Evolutionary conservation across 2,113 vertebrate genomes (phyloP).

Genomic region (Hemichromis elongatus): DNA sequence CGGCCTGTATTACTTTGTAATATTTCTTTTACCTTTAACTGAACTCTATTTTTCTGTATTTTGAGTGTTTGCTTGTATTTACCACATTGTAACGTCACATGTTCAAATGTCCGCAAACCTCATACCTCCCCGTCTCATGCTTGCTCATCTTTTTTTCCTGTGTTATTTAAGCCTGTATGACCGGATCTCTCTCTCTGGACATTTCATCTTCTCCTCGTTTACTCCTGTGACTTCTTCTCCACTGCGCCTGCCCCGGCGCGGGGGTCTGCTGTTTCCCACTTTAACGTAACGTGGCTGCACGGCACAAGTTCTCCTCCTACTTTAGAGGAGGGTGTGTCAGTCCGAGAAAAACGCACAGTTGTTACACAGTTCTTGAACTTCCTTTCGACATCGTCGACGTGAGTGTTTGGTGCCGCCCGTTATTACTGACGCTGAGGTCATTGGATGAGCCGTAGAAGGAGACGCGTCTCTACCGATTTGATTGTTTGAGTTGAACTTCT

Average conservation of each 20-base stretch:
- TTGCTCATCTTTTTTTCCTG: neutral
- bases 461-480: neutral
- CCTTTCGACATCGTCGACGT: too few species aligned
- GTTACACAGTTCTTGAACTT: neutral
- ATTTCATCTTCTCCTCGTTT: fast-evolving
- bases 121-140: neutral
- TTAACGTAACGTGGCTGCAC: constrained; percentile 21
- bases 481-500: neutral
- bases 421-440: neutral
- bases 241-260: neutral
- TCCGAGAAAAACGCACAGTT: neutral
- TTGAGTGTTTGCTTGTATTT: neutral
- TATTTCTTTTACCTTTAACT: fast-evolving
- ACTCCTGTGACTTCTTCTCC: neutral
- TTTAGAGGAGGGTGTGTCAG: constrained; percentile 48
- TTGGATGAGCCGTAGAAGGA: neutral
- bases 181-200: fast-evolving
- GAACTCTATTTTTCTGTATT: neutral
- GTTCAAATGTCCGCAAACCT: fast-evolving
- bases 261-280: neutral
- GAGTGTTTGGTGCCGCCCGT: neutral
- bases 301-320: neutral
- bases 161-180: neutral
- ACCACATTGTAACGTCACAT: neutral
- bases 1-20: neutral